A percentile compares a stretch with the other conserved stretches of the same genome.
Conservation (phyloP, 2,888 invertebrate species). For the Eristalinus sepulchralis region DNA sequence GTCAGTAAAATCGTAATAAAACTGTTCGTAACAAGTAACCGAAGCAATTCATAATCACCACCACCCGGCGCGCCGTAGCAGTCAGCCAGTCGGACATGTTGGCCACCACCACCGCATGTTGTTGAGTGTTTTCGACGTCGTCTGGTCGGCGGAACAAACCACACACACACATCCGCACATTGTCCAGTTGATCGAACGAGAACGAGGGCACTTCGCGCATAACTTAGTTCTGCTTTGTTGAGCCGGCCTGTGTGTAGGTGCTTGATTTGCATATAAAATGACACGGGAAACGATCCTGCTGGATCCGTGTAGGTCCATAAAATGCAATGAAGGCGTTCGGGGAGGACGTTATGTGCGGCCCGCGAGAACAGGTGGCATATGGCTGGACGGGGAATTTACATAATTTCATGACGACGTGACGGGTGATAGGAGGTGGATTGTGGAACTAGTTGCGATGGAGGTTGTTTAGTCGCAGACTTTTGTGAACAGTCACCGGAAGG, state of each 20-base stretch:
- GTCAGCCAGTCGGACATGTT: background rate
- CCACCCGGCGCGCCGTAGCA: background rate
- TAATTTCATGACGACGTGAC: slow-evolving; percentile 26
- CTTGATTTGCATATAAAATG: slow-evolving; percentile 53
- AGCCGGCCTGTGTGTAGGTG: background rate
- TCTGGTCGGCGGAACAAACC: slow-evolving; percentile 25
- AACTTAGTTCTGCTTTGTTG: slow-evolving; percentile 60
- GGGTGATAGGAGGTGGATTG: background rate
- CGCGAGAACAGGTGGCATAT: slow-evolving; percentile 41
- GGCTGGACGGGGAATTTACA: slow-evolving; percentile 8
- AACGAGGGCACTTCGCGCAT: slow-evolving; percentile 39
- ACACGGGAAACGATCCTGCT: slow-evolving; percentile 8
- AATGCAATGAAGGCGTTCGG: slow-evolving; percentile 7
- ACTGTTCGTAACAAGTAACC: slow-evolving; percentile 15
- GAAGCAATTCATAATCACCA: slow-evolving; percentile 11
- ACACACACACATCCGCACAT: background rate
- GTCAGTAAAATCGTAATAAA: slow-evolving; percentile 46
- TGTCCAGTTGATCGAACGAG: slow-evolving; percentile 10
- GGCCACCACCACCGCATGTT: background rate
- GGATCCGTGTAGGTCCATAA: slow-evolving; percentile 11
- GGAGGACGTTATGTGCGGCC: slow-evolving; percentile 1
- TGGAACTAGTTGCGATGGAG: background rate
- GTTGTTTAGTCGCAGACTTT: too few species aligned
- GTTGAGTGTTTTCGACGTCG: background rate
- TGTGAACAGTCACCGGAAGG: background rate